Evolutionary conservation across 2,113 vertebrate genomes (phyloP), one percentile per base, ranked within the genome.

Genomic region (Oryzias woworae): DNA sequence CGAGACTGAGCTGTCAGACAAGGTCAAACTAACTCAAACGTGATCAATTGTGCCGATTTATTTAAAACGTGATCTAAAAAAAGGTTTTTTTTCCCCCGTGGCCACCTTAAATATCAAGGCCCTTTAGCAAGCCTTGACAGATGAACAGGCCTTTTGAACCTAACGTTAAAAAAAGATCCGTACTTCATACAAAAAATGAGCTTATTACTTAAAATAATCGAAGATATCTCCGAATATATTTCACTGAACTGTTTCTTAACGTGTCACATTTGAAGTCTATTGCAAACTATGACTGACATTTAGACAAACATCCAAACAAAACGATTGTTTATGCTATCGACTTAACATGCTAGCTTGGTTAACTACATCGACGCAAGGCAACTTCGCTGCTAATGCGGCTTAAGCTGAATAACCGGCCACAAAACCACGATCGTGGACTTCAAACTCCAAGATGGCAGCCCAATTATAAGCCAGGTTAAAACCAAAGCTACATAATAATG

Each of bases 301-400:
- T 20, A 3, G 7, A 10, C 18, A 47, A 47, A n/a, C 1, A 17
- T 47, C 16, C 45, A 24, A 48, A 31, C 17, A 17, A 3, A 0
- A 16, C 15, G 16, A n/a, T 26, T 17, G 20, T 36, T 42, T 16
- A 8, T 4, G 49, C 42, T 28, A 18, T 3, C 14, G 10, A 1
- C 14, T 51, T 53, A 28, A 41, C 49, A 15, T 31, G 49, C 41
- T 63, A 28, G 61, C 47, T n/a, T 7, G 58, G 62, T 5, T 48
- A 51, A 22, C 52, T 24, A 44, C 53, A 48, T 50, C 84, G 77
- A 85, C 78, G 82, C 67, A 71, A 53, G 50, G 28, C 13, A 59
- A 60, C 47, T 74, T 78, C 53, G 26, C 13, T 31, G 58, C 62
- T 61, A 47, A 54, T 3, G 20, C 15, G 49, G 45, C 10, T 69